These are phyloP conservation scores for Invenusta paracnida DNA, from an alignment of 2,888 invertebrate species.

Conservation along the genomic window DNA sequence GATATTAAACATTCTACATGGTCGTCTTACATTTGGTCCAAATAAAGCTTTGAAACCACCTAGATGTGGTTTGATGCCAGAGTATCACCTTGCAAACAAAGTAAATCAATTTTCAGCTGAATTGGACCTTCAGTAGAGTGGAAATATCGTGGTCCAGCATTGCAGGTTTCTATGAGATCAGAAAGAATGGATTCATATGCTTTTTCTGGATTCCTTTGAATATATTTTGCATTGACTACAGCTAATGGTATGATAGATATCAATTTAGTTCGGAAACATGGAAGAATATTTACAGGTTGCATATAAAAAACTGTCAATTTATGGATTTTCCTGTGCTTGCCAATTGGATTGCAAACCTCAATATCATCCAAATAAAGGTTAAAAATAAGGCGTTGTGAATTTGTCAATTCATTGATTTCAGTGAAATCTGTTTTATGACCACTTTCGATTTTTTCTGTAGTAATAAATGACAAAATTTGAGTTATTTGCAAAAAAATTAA, in stretches of 20 bases:
- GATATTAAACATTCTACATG: neutral
- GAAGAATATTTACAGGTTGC: neutral
- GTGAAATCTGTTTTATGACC: neutral
- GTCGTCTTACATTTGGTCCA: neutral
- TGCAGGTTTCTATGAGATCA: too few species aligned
- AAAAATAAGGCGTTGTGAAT: neutral
- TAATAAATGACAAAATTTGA: neutral
- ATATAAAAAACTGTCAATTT: neutral
- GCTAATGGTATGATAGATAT: neutral
- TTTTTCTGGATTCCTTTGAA: constrained; percentile 22
- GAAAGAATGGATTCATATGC: too few species aligned
- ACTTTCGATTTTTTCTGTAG: neutral
- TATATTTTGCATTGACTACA: neutral
- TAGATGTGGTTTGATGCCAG: constrained; percentile 7
- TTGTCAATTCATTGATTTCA: neutral
- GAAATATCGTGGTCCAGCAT: too few species aligned
- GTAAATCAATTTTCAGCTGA: too few species aligned
- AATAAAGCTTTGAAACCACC: neutral
- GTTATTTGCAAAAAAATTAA: neutral
- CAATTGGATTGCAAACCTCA: neutral
- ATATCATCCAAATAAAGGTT: neutral
- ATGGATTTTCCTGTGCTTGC: too few species aligned
- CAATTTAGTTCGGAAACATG: neutral
- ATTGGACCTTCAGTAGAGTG: too few species aligned
- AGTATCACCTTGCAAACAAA: too few species aligned